A percentile compares a stretch with the other conserved stretches of the same genome.
These are phyloP conservation scores for Salvelinus sp. DNA, from an alignment of 2,113 vertebrate species.

Conservation along the genomic window DNA sequence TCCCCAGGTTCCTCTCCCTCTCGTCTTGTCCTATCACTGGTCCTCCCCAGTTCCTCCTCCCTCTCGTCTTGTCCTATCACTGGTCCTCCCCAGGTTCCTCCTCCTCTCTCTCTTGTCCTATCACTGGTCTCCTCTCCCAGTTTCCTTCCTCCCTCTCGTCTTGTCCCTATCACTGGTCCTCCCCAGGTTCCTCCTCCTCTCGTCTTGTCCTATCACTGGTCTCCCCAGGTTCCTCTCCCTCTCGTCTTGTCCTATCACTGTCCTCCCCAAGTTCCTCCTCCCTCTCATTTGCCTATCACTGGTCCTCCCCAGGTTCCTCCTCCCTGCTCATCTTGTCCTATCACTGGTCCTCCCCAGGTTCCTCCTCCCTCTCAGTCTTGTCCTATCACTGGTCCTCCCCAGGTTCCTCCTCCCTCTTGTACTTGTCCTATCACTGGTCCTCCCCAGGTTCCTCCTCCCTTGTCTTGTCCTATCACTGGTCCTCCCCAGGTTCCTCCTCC, in stretches of 20 bases:
- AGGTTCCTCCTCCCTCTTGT: constrained; percentile 7
- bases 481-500: constrained; percentile 7
- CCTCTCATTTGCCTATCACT: constrained; percentile 21
- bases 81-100: constrained; percentile 13
- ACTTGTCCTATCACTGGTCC: constrained; percentile 25
- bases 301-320: constrained; percentile 8
- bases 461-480: constrained; percentile 21
- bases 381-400: constrained; percentile 21
- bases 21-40: constrained; percentile 22
- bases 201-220: constrained; percentile 21
- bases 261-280: constrained; percentile 6
- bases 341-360: too few species aligned
- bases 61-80: constrained; percentile 19
- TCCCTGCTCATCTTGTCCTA: constrained; percentile 9
- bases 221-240: constrained; percentile 1
- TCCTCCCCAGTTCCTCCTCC: constrained; percentile 14
- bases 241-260: constrained; percentile 21
- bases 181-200: constrained; percentile 4
- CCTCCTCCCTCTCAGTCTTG: too few species aligned
- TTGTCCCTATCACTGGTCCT: constrained; percentile 24
- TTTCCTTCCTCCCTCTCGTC: constrained; percentile 13
- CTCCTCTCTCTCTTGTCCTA: constrained; percentile 7
- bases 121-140: constrained; percentile 21
- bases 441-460: constrained; percentile 7
- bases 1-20: constrained; percentile 7